Evolutionary conservation across 2,113 vertebrate species (phyloP), one percentile per base, ranked within the genome.

Genomic region (Pangasianodon gigas): DNA sequence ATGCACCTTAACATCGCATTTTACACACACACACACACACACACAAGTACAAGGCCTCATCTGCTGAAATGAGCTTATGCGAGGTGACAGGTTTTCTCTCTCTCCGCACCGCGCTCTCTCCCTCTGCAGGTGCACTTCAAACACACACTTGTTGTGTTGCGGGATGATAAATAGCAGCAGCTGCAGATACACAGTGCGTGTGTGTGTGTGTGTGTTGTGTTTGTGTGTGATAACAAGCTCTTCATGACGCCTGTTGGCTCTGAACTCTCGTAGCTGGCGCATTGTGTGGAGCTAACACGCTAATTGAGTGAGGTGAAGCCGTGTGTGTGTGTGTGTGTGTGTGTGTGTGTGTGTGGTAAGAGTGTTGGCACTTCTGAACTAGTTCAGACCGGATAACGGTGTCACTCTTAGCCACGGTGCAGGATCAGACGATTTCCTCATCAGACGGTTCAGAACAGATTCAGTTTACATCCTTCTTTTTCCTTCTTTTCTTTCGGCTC

Each of bases 81-180:
- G 81, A 48, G 44, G 41, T 90, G 91, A 90, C 85, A 77, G 81
- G 84, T 71, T 48, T 48, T 81, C 19, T 87, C 91, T 90, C 89
- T 82, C 86, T 71, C 79, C 41, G 32, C 54, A 21, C n/a, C 3
- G 79, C 56, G n/a, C 44, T n/a, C 56, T 44, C 79, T 37, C 84
- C 51, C 87, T 87, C 80, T 65, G 58, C 89, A 90, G 69, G 75
- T 62, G 77, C 89, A 89, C 87, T 88, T 88, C 89, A 92, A 91
- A 92, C 88, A 65, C 90, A 89, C 89, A 90, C 90, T 90, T 85
- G 90, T 87, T 91, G 90, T 92, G 65, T 87, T 85, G 88, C 77
- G 21, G 84, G 69, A 90, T 69, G 89, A 82, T 90, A 92, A 92
- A 92, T 75, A 89, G 91, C 85, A 87, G 89, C 85, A 41, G 69